Base-by-base conservation (phyloP, 1,140 invertebrate genomes). In the Drosophila arizonae region DNA sequence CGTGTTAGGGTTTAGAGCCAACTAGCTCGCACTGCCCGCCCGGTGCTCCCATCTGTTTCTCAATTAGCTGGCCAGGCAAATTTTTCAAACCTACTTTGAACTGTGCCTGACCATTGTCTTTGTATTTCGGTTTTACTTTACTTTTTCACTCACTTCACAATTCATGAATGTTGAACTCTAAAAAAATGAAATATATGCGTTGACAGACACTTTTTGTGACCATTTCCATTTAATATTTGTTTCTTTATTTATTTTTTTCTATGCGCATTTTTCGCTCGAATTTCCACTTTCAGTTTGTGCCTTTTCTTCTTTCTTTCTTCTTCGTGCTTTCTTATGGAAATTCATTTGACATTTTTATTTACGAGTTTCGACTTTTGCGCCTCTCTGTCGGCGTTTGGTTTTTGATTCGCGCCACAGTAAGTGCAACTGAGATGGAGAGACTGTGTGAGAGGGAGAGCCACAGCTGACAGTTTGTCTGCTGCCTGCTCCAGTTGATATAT, bases 321-420 rank as follows among this genome's bases (percentile, higher is more conserved):
- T 39, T 39, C 36, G 36, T 68, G 72, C 72, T 74, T 74, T 74
- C 67, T 45, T 74, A 64, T 58, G 67, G 46, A 74, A 74, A 74
- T 74, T 58, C 72, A 70, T 64, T 61, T 74, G 72, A 74, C 67
- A 70, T 64, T 70, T 74, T 74, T 64, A 64, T 74, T 70, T 74
- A 70, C 66, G 67, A 74, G 56, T 68, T 61, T 67, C 50, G 64
- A 24, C 15, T 61, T 72, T 72, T 66, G 64, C 63, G 50, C 50
- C 65, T 60, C 41, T 60, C 51, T 58, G 67, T 39, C 72, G 67
- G 72, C 67, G 48, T 57, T 74, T 58, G 50, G 28, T 69, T 50
- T 67, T 39, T 21, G 41, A 51, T 46, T 46, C 4, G 3, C 11
- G 15, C 43, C 43, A 13, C 36, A 39, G 6, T 39, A 2, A 2